Base-by-base conservation (phyloP, 64 coral and sea anemone genomes). In the Pocillopora damicornis region DNA sequence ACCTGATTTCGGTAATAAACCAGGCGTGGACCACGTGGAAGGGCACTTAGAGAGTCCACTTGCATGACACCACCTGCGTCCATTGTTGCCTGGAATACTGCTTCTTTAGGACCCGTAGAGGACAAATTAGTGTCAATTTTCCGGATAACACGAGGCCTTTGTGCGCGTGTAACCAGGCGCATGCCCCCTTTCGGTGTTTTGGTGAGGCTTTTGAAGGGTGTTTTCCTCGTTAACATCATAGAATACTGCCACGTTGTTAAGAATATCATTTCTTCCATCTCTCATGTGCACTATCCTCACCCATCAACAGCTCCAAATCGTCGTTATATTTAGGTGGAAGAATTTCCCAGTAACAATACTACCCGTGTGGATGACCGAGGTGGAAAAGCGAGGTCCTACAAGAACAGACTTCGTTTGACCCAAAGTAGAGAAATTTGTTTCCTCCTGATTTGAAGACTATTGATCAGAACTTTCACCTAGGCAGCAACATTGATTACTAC, bases 51-150 rank as follows among this genome's bases (percentile, higher is more conserved):
- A 61, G 68, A 84, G 58, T 77, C 80, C 13, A 64, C 89, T 34
- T 86, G 74, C 34, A 77, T 45, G 15, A 86, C 73, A 17, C 83
- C 83, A 90, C 88, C 79, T 15, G 79, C 25, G 15, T 78, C 74
- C 18, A 35, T 23, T 22, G 87, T 66, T 61, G 58, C 37, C 17
- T 36, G 74, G 23, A 16, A 88, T 1, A 78, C 86, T 45, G 75
- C 87, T 8, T 89, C 87, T 37, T 89, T 89, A 7, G 87, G 87
- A n/a, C 87, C 88, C 56, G 83, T 15, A 1, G 38, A 73, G 18
- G 64, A 9, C 11, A 83, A 23, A n/a, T 90, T 83, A 4, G 22
- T 23, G 17, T 90, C 88, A 15, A 90, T 20, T 22, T 90, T 90
- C n/a, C 26, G 15, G 7, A 90, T 62, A 1, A 90, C 65, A 30